Percentiles rank a stretch among this genome's conserved stretches.
phyloP scores from a whole-genome alignment of 2,888 invertebrate genomes.

The Eristalis tenax region DNA sequence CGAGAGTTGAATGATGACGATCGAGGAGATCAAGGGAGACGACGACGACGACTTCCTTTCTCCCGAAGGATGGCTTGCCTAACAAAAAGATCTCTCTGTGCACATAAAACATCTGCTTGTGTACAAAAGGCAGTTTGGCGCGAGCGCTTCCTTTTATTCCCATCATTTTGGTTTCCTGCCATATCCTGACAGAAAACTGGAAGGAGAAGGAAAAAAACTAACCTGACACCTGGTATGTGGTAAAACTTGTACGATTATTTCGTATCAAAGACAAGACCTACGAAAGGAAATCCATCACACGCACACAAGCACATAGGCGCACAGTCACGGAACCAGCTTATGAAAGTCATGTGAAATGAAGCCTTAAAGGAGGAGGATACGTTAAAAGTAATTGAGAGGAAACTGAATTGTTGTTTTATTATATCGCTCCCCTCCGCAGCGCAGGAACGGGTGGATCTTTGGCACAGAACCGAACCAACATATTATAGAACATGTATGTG shows the following conservation, averaged over 20 bases:
- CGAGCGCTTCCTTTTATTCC: conserved; percentile 40
- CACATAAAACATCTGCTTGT: conserved; percentile 61
- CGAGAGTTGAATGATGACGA: conserved; percentile 18
- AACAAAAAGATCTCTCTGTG: not conserved
- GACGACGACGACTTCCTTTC: conserved; percentile 17
- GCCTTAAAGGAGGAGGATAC: conserved; percentile 39
- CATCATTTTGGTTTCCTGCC: conserved; percentile 44
- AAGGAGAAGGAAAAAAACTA: conserved; percentile 5
- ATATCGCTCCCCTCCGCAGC: not conserved
- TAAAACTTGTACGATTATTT: conserved; percentile 57
- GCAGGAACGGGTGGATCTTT: not conserved
- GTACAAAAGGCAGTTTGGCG: conserved; percentile 58
- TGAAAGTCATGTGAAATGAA: conserved; percentile 62
- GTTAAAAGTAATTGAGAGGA: conserved; percentile 55
- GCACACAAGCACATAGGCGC: not conserved
- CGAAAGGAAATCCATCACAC: conserved; percentile 22
- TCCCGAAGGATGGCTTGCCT: not conserved
- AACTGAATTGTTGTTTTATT: conserved; percentile 46
- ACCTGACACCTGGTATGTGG: conserved; percentile 64
- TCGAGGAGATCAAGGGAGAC: conserved; percentile 1
- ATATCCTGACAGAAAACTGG: not conserved
- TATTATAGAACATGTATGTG: not conserved
- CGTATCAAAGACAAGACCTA: not conserved
- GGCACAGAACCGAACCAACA: not conserved
- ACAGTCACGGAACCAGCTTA: conserved; percentile 12